Percentiles rank a stretch among this genome's conserved stretches.
Evolutionary conservation across 1,140 invertebrate species (phyloP).

Genomic region (Rhynchophorus ferrugineus): DNA sequence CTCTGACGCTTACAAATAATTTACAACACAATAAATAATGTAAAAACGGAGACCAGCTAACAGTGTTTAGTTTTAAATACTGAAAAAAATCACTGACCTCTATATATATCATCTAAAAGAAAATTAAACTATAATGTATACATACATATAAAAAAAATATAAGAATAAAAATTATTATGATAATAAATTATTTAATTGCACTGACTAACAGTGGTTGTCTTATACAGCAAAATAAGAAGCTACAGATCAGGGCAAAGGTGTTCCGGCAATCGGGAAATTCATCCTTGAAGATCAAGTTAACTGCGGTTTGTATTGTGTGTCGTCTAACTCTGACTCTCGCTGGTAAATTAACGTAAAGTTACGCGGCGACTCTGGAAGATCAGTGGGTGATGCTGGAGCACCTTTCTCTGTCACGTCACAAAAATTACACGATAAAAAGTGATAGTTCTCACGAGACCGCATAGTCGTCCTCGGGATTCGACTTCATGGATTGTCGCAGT

Average conservation of each 20-base stretch:
- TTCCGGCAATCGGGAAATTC: too few species aligned
- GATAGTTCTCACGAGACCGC: too few species aligned
- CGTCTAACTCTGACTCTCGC: too few species aligned
- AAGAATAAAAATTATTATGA: constrained; percentile 1
- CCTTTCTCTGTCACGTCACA: too few species aligned
- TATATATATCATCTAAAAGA: neutral
- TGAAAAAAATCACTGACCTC: constrained; percentile 39
- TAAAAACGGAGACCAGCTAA: constrained; percentile 37
- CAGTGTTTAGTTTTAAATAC: constrained; percentile 36
- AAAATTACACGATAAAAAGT: too few species aligned
- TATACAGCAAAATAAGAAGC: neutral
- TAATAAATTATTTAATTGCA: constrained; percentile 28
- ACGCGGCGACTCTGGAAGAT: too few species aligned
- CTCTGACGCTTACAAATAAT: neutral
- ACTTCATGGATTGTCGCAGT: too few species aligned
- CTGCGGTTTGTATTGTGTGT: too few species aligned
- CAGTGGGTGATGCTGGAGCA: too few species aligned
- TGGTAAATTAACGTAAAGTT: too few species aligned
- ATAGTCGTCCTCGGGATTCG: too few species aligned
- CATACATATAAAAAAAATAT: constrained; percentile 12
- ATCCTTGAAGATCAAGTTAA: too few species aligned
- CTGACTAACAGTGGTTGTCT: constrained; percentile 23
- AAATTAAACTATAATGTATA: neutral
- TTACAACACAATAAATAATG: constrained; percentile 33
- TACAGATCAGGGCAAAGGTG: neutral